phyloP scores from a whole-genome alignment of 2,888 invertebrate genomes.

The Miltochrista miniata region DNA sequence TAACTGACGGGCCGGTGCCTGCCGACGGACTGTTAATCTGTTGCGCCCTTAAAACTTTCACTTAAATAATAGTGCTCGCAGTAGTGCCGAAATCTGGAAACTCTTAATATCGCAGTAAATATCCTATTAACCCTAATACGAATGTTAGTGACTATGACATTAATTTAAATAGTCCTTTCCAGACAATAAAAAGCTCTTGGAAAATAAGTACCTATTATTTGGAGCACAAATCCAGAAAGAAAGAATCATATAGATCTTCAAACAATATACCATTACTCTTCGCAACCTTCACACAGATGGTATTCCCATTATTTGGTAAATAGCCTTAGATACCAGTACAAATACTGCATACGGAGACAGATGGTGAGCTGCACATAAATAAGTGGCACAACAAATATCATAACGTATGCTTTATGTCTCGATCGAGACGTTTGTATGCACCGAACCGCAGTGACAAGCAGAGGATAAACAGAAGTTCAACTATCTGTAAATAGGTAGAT shows the following conservation, averaged over 20 bases:
- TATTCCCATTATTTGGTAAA: not conserved
- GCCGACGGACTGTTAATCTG: too few relatives aligned
- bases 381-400: conserved; percentile 24
- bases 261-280: not conserved
- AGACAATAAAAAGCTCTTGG: too few relatives aligned
- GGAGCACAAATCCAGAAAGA: too few relatives aligned
- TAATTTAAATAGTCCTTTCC: too few relatives aligned
- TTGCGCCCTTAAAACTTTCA: too few relatives aligned
- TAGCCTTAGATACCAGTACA: conserved; percentile 7
- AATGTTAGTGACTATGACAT: too few relatives aligned
- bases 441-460: not conserved
- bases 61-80: too few relatives aligned
- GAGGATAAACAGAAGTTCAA: not conserved
- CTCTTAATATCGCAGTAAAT: too few relatives aligned
- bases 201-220: too few relatives aligned
- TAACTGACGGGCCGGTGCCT: too few relatives aligned
- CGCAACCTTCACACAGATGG: not conserved
- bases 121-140: too few relatives aligned
- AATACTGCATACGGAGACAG: conserved; percentile 15
- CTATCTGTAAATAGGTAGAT: not conserved
- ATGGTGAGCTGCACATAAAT: conserved; percentile 19
- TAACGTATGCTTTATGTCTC: conserved; percentile 11
- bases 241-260: not conserved
- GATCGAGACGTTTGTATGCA: conserved; percentile 12
- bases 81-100: too few relatives aligned